Evolutionary conservation across 2,113 vertebrate species (phyloP).

Genomic region (Alethe diademata): DNA sequence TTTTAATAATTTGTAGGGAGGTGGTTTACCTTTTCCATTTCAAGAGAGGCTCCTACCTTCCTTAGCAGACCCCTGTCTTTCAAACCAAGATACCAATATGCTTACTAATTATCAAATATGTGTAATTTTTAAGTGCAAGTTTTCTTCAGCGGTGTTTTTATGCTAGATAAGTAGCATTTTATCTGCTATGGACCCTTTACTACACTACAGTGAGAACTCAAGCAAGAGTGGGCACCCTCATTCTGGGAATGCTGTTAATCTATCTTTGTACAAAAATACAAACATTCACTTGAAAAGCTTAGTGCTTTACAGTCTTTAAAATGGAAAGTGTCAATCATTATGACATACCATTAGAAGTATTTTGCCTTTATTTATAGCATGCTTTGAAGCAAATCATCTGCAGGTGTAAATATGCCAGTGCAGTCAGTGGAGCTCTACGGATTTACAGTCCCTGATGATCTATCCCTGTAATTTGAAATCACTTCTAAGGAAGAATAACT

Average conservation of each 20-base stretch:
- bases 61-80: no score
- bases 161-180: not conserved
- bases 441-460: not conserved
- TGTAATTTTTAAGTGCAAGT: not conserved
- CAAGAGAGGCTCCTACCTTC: no score
- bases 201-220: not conserved
- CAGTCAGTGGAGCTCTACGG: not conserved
- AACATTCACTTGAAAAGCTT: not conserved
- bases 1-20: no score
- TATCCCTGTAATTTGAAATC: not conserved
- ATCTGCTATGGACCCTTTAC: not conserved
- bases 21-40: no score
- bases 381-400: not conserved
- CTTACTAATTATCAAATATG: not conserved
- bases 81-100: no score
- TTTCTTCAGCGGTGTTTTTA: not conserved
- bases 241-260: not conserved
- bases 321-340: not conserved
- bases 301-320: not conserved
- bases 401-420: not conserved
- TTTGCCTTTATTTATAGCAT: slow-evolving; percentile 20
- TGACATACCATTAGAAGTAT: not conserved
- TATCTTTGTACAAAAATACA: not conserved
- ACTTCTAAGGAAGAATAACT: not conserved
- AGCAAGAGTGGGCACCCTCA: not conserved